Evolutionary conservation across 2,888 invertebrate genomes (phyloP), one percentile per base, ranked within the genome.

Genomic region (Drosophila mettleri): DNA sequence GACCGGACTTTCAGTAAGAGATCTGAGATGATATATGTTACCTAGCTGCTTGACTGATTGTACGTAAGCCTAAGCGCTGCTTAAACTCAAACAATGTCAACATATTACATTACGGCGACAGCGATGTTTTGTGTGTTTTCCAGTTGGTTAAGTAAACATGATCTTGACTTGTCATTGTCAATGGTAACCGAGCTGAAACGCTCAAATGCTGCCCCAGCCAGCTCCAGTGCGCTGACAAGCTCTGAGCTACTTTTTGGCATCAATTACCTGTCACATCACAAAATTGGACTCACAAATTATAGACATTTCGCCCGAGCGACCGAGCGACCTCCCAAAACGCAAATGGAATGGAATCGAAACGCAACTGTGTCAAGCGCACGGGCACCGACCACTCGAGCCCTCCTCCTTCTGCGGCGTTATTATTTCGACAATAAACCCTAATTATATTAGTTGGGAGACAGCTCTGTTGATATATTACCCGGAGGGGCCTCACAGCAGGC

Each of bases 111-210:
- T 88, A 88, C 83, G 20, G 16, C 22, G 20, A 20, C 53, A 34
- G 46, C 53, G 58, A 24, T 54, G 33, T 38, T 18, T 57, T 64
- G 59, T 63, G 34, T 31, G 29, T 84, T 88, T 90, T 89, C 89
- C 89, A 78, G 73, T 73, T 86, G 84, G 90, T 90, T 89, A 90
- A 71, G 62, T 80, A 76, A 86, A 90, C 89, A 90, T 89, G 90
- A 90, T 89, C 90, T 89, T 75, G 67, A 72, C 78, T 76, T 80
- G 81, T 80, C 80, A 80, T 84, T 88, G 87, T 86, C 80, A 70
- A 63, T 62, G 81, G 55, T 64, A 70, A 72, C 46, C 77, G 68
- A 78, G 67, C 72, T 73, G 86, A 61, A 59, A 84, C 80, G 59
- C 27, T 20, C 45, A 27, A n/a, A n/a, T 16, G n/a, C 27, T 24